Conservation (phyloP, 2,888 invertebrate species). For the Orthosia gothica region DNA sequence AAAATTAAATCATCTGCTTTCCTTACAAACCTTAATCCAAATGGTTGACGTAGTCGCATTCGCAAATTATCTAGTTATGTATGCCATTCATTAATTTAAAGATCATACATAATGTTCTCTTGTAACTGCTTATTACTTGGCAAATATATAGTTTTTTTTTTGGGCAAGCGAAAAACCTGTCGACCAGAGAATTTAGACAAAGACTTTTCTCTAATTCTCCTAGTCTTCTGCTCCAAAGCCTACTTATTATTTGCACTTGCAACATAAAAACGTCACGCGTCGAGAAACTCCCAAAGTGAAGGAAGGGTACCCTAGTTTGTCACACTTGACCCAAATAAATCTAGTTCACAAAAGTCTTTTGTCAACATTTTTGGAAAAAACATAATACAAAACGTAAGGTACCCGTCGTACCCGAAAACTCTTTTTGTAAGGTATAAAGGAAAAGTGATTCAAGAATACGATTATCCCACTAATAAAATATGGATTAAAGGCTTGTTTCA, state of each 20-base stretch:
- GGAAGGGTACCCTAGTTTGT: constrained; percentile 69
- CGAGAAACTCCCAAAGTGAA: constrained; percentile 33
- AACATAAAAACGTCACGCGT: neutral
- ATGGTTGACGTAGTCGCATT: no score
- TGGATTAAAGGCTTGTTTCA: neutral
- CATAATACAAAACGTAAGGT: neutral
- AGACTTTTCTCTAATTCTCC: no score
- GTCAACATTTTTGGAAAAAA: constrained; percentile 34
- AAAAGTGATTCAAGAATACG: neutral
- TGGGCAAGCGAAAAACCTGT: no score
- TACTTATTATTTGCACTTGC: neutral
- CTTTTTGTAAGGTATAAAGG: neutral
- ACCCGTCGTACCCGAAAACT: neutral
- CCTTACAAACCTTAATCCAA: no score
- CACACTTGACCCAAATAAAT: constrained; percentile 77
- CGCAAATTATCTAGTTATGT: no score
- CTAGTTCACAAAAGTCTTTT: constrained; percentile 61
- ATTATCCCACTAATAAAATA: neutral
- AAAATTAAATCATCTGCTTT: neutral
- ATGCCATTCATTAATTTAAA: no score
- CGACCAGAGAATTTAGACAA: no score
- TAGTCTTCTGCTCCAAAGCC: neutral
- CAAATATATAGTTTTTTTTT: no score
- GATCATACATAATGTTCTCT: no score
- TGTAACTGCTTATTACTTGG: no score